A percentile compares a stretch with the other conserved stretches of the same genome.
Conservation (phyloP, 2,888 invertebrate genomes). For the Clepsis dumicolana region DNA sequence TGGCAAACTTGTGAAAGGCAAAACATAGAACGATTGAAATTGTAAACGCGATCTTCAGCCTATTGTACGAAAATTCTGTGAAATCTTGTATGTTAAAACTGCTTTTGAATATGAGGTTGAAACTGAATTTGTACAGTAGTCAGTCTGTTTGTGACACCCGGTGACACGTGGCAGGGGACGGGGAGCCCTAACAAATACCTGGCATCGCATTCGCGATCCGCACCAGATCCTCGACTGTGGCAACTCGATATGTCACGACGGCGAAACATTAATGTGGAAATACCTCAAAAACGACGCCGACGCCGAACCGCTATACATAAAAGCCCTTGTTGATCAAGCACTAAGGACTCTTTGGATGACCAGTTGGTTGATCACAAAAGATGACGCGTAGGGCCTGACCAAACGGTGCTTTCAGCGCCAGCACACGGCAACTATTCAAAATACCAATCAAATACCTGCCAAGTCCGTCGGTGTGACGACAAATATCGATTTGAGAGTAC, state of each 20-base stretch:
- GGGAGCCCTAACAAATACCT: constrained; percentile 80
- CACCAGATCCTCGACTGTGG: constrained; percentile 58
- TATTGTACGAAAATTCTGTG: not conserved
- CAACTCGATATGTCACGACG: constrained; percentile 62
- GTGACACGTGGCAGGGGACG: constrained; percentile 43
- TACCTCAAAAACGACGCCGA: constrained; percentile 78
- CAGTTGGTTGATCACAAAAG: constrained; percentile 46
- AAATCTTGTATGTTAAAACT: not conserved
- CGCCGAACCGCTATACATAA: constrained; percentile 62
- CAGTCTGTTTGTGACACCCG: constrained; percentile 10
- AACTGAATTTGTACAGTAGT: constrained; percentile 4
- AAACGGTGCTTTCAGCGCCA: constrained; percentile 56
- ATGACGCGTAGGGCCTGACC: constrained; percentile 54
- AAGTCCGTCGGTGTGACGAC: constrained; percentile 84
- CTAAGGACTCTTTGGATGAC: constrained; percentile 47
- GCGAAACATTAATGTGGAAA: constrained; percentile 71
- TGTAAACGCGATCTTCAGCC: constrained; percentile 9
- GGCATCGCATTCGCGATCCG: constrained; percentile 64
- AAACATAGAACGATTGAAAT: constrained; percentile 9
- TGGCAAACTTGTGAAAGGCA: constrained; percentile 49
- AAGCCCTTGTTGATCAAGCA: constrained; percentile 61
- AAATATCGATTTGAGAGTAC: constrained; percentile 81
- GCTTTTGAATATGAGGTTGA: not conserved
- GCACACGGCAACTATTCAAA: constrained; percentile 73
- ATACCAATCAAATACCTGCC: constrained; percentile 86